Evolutionary conservation across 2,888 invertebrate species (phyloP), one percentile per base, ranked within the genome.

Genomic region (Metacarcinus magister): DNA sequence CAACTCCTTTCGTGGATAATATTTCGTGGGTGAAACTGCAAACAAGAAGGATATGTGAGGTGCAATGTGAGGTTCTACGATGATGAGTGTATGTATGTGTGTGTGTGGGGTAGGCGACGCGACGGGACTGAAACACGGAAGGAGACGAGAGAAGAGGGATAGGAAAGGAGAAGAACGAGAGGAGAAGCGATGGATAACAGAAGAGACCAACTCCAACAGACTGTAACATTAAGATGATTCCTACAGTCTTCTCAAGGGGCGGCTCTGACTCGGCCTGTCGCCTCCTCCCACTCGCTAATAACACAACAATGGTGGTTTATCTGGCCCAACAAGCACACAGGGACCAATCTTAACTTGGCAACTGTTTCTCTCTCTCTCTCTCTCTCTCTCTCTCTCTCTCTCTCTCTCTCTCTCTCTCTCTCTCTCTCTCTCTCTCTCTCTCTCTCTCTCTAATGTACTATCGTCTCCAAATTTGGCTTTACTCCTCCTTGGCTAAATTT

Each of bases 341-440:
- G 32, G 82, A 82, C 82, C 82, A 82, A 82, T 82, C 82, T 82
- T 32, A 82, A 82, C 82, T 82, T 82, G 82, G 82, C 32, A 82
- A 82, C 32, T 82, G 4, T 2, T n/a, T 67, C 93, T 93, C 75
- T 93, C 75, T 67, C 44, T 93, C 93, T 93, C 44, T 75, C 75
- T 93, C 75, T 75, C 44, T 93, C 93, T 67, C 44, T 93, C 93
- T 67, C 28, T 82, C 43, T 19, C 43, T 60, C 93, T 93, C 93
- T 93, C 75, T 67, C 44, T 93, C 93, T 93, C 44, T 82, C 44
- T 93, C 75, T 75, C 46, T 93, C 93, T 75, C 90, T 92, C 92
- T 92, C 54, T 8, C 23, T 7, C 19, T 7, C 16, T n/a, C 10
- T 92, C 46, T 92, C 44, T 44, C 91, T 92, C 23, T n/a, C 46